phyloP scores from a whole-genome alignment of 2,888 invertebrate genomes.

The Cyrtodaria siliqua region DNA sequence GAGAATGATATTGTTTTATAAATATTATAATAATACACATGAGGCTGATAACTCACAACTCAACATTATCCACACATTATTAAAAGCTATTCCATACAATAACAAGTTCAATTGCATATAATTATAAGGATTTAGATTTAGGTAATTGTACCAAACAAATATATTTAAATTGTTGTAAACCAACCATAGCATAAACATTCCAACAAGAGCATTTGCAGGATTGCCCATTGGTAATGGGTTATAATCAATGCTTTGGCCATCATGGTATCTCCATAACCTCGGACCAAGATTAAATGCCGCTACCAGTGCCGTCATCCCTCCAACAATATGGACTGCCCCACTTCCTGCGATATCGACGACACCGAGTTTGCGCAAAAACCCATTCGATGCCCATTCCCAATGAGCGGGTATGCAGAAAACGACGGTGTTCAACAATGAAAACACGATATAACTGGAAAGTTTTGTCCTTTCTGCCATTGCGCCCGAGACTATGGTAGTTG shows the following conservation, averaged over 20 bases:
- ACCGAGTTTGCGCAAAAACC: slow-evolving; percentile 73
- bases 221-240: slow-evolving; percentile 73
- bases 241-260: slow-evolving; percentile 50
- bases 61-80: too few species aligned
- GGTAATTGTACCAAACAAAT: too few species aligned
- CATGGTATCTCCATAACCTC: slow-evolving; percentile 76
- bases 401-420: slow-evolving; percentile 85
- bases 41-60: too few species aligned
- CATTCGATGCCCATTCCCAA: slow-evolving; percentile 85
- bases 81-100: too few species aligned
- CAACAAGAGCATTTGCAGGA: slow-evolving; percentile 82
- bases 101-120: too few species aligned
- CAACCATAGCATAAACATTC: slow-evolving; percentile 84
- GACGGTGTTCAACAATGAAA: slow-evolving; percentile 81
- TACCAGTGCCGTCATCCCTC: slow-evolving; percentile 83
- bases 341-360: slow-evolving; percentile 82
- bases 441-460: slow-evolving; percentile 81
- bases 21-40: too few species aligned
- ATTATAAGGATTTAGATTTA: too few species aligned
- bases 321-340: slow-evolving; percentile 85
- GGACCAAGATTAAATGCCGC: slow-evolving; percentile 82
- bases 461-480: slow-evolving; percentile 85
- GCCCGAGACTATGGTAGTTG: slow-evolving; percentile 84
- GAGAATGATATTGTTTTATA: too few species aligned
- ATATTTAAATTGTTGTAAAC: too few species aligned